A percentile compares a stretch with the other conserved stretches of the same genome.
These are phyloP conservation scores for Drosophila neonasuta DNA, from an alignment of 2,888 invertebrate species.

Conservation along the genomic window DNA sequence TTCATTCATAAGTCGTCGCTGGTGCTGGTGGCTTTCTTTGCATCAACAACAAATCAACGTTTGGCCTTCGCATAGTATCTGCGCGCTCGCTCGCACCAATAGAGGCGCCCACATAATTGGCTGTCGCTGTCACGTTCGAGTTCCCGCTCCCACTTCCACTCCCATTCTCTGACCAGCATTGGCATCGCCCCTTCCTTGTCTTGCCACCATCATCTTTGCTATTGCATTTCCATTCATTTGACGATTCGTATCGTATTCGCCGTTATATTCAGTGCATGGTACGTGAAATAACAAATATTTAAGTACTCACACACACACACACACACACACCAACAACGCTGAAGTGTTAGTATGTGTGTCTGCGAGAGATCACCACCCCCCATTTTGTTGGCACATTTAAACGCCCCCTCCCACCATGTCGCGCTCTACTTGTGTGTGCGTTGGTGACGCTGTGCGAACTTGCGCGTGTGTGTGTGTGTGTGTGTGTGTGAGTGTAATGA, in stretches of 20 bases:
- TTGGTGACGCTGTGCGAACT: slow-evolving; percentile 5
- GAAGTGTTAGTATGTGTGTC: not conserved
- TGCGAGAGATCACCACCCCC: slow-evolving; percentile 44
- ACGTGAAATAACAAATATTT: slow-evolving; percentile 54
- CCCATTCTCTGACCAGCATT: not conserved
- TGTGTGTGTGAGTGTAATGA: slow-evolving; percentile 47
- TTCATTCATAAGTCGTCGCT: slow-evolving; percentile 53
- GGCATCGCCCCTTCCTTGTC: not conserved
- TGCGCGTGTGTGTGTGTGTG: not conserved
- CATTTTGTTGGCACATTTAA: slow-evolving; percentile 45
- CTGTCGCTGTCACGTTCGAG: not conserved
- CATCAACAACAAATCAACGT: slow-evolving; percentile 24
- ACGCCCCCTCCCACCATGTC: slow-evolving; percentile 40
- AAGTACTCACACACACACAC: slow-evolving; percentile 24
- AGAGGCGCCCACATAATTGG: slow-evolving; percentile 18
- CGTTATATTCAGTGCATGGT: slow-evolving; percentile 52
- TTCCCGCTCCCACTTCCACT: not conserved
- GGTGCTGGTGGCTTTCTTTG: slow-evolving; percentile 17
- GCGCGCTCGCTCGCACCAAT: slow-evolving; percentile 10
- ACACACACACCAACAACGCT: slow-evolving; percentile 5
- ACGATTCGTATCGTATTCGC: slow-evolving; percentile 47
- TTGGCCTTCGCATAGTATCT: slow-evolving; percentile 50
- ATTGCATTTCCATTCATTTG: slow-evolving; percentile 55
- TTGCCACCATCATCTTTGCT: slow-evolving; percentile 23
- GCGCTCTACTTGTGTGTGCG: slow-evolving; percentile 1